Percentiles rank a stretch among this genome's conserved stretches.
phyloP scores from a whole-genome alignment of 2,797 vertebrate genomes.

The Trachops cirrhosus region DNA sequence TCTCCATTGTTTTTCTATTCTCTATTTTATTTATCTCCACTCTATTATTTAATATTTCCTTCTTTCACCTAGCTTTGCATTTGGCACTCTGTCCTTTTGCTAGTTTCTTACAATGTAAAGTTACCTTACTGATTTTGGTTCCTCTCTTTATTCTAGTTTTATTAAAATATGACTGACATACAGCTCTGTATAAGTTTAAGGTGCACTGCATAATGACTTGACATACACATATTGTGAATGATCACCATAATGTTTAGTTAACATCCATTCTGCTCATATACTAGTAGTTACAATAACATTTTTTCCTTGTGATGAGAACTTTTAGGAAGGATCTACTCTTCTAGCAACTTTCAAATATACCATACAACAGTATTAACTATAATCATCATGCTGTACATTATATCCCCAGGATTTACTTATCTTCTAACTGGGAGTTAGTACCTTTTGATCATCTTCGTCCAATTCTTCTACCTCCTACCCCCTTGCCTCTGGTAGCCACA shows the following conservation, averaged over 20 bases:
- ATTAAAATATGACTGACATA: not conserved
- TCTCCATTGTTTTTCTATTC: constrained; percentile 2
- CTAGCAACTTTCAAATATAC: not conserved
- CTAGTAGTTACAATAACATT: not conserved
- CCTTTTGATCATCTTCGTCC: not conserved
- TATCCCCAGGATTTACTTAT: not conserved
- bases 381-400: not conserved
- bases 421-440: not conserved
- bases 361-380: not conserved
- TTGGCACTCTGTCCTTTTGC: not conserved
- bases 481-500: not conserved
- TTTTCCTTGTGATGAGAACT: not conserved
- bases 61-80: not conserved
- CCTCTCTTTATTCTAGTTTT: not conserved
- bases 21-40: not conserved
- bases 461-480: not conserved
- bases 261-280: not conserved
- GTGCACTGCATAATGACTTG: not conserved
- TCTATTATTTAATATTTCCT: not conserved
- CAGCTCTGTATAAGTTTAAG: not conserved
- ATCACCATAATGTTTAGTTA: not conserved
- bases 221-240: not conserved
- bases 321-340: not conserved
- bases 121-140: not conserved
- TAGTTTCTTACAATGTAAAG: not conserved